Evolutionary conservation across 2,113 vertebrate genomes (phyloP).

Genomic region (Mobula birostris): DNA sequence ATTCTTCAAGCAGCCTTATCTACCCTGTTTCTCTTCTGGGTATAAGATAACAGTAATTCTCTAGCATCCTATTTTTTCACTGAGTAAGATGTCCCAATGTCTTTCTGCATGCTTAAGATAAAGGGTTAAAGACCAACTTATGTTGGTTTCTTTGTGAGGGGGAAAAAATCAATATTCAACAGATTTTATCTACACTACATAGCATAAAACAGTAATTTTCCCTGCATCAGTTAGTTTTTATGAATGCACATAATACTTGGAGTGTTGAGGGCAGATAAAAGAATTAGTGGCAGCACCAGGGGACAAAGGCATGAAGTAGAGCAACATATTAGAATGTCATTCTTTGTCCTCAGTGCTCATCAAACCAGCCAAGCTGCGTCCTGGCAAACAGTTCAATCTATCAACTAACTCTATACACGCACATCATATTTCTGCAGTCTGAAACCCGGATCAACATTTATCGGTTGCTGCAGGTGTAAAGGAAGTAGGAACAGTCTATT

Average conservation of each 20-base stretch:
- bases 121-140: conserved; percentile 97
- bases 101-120: conserved; percentile 98
- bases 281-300: conserved; percentile 90
- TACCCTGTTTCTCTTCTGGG: conserved; percentile 87
- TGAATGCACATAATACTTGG: conserved; percentile 88
- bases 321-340: conserved; percentile 93
- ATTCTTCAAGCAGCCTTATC: conserved; percentile 90
- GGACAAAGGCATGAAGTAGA: conserved; percentile 77
- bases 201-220: conserved; percentile 79
- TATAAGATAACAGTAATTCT: conserved; percentile 97
- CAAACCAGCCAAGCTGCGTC: conserved; percentile 76
- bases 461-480: conserved; percentile 52
- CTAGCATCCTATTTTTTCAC: conserved; percentile 75
- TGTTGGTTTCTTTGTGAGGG: conserved; percentile 76
- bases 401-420: conserved; percentile 64
- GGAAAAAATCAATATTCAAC: conserved; percentile 88
- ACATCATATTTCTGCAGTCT: conserved; percentile 59
- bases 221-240: conserved; percentile 66
- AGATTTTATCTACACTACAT: conserved; percentile 87
- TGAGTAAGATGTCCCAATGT: conserved; percentile 79
- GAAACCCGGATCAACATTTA: conserved; percentile 65
- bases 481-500: neutral
- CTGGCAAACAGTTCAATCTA: conserved; percentile 99
- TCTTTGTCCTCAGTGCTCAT: conserved; percentile 95
- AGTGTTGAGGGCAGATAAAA: conserved; percentile 99